Evolutionary conservation across 2,113 vertebrate genomes (phyloP).

Genomic region (Lepus europaeus): DNA sequence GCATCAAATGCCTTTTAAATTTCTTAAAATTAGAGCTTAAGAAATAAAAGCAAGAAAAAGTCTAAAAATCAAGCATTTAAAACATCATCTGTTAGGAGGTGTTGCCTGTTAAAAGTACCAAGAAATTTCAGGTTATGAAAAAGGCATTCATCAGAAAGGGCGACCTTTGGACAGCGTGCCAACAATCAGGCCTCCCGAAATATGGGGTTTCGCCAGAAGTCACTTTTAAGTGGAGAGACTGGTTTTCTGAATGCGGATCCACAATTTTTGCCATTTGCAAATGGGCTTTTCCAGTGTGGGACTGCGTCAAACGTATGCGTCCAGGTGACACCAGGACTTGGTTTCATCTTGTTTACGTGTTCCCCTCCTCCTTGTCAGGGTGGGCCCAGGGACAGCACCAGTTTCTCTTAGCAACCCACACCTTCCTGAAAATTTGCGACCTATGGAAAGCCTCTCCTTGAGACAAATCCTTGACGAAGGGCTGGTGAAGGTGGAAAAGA

Average conservation of each 20-base stretch:
- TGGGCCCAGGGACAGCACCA: constrained; percentile 21
- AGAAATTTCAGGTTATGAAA: constrained; percentile 64
- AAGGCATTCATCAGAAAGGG: constrained; percentile 64
- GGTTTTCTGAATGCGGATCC: constrained; percentile 2
- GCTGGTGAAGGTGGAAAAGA: constrained; percentile 31
- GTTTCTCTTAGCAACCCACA: neutral
- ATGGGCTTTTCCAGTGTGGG: neutral
- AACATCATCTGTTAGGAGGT: constrained; percentile 15
- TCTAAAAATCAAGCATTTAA: constrained; percentile 41
- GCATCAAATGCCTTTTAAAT: constrained; percentile 6
- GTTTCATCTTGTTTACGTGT: constrained; percentile 71
- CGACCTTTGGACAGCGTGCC: constrained; percentile 75
- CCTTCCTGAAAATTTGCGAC: neutral
- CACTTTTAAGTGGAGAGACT: constrained; percentile 42
- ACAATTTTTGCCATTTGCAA: constrained; percentile 50
- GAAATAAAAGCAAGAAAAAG: constrained; percentile 33
- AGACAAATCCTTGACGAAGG: constrained; percentile 9
- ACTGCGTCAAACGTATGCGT: constrained; percentile 1
- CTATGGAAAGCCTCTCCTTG: neutral
- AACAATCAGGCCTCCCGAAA: constrained; percentile 59
- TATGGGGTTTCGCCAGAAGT: constrained; percentile 61
- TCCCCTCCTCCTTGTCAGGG: neutral
- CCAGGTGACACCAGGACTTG: constrained; percentile 37
- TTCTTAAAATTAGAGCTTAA: constrained; percentile 54
- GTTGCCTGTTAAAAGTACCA: constrained; percentile 50